Base-by-base conservation (phyloP, 2,797 vertebrate genomes). In the Trematomus bernacchii region DNA sequence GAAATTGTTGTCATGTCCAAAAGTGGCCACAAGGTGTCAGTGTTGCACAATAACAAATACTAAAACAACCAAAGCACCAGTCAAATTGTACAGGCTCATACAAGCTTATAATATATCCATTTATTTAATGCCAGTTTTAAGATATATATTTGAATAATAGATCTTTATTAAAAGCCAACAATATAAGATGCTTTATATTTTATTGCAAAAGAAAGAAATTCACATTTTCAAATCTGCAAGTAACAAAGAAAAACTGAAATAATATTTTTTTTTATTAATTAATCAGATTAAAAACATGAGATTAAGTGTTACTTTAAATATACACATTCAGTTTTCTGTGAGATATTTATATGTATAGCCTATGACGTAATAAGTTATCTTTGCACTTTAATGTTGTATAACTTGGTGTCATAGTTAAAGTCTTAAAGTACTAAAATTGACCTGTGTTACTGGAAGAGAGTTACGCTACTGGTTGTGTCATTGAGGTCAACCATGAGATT, bases 21-120 rank as follows among this genome's bases (percentile, higher is more conserved):
- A 37, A 0, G 1, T 44, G 63, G 0, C 81, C 90, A 86, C 1
- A 10, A 3, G 85, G 66, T 70, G 87, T 72, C 87, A 73, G 64
- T 80, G 78, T 72, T 84, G 57, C 4, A 72, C 54, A 67, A 71
- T 1, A 43, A 3, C 55, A 66, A 18, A 37, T 37, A 9, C 5
- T 21, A 3, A n/a, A 42, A 11, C n/a, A 16, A 14, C 5, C 10
- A 2, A 1, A 46, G 12, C 57, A 13, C 40, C 7, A 1, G 42
- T n/a, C 0, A 13, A 3, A 12, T 13, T 1, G 27, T 2, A 47
- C 12, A 10, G 6, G 16, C 2, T 51, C 9, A 44, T 10, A 12
- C 2, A 21, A 12, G 66, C 10, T 0, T 15, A 46, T 16, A 37
- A 21, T 47, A 13, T 10, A 57, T 21, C 21, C 0, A 59, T 27